Percentiles rank a stretch among this genome's conserved stretches.
These are phyloP conservation scores for Phortica okadai DNA, from an alignment of 2,888 invertebrate genomes.

Conservation along the genomic window DNA sequence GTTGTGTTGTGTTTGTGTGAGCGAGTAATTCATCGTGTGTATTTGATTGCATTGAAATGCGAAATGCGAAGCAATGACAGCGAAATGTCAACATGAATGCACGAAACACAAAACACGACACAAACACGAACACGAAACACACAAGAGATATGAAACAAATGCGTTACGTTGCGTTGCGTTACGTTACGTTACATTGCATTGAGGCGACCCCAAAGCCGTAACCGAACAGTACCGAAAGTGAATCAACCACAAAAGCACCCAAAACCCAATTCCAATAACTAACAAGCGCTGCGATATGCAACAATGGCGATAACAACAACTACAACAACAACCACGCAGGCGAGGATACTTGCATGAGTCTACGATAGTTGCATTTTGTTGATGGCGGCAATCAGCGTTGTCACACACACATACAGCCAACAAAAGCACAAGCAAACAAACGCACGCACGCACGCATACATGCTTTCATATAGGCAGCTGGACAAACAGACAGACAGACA, in stretches of 20 bases:
- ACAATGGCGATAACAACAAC: slow-evolving; percentile 16
- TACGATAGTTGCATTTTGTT: too few relatives aligned
- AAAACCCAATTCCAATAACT: neutral
- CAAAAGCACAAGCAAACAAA: neutral
- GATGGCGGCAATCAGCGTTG: too few relatives aligned
- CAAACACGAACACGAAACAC: neutral
- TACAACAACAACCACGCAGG: neutral
- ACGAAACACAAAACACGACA: neutral
- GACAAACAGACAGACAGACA: neutral
- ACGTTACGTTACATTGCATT: neutral
- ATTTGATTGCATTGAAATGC: slow-evolving; percentile 21
- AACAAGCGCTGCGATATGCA: slow-evolving; percentile 18
- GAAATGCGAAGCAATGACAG: slow-evolving; percentile 11
- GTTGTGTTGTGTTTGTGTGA: too few relatives aligned
- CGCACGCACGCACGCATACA: neutral
- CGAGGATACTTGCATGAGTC: too few relatives aligned
- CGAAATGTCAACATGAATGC: slow-evolving; percentile 29
- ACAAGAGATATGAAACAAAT: neutral
- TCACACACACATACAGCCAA: neutral
- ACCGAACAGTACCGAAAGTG: neutral
- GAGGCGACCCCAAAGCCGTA: neutral
- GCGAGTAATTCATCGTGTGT: neutral
- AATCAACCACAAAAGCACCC: neutral
- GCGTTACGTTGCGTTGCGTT: neutral
- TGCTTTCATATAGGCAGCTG: slow-evolving; percentile 19